These are phyloP conservation scores for Galerucella nymphaeae DNA, from an alignment of 2,888 invertebrate species.

Conservation along the genomic window DNA sequence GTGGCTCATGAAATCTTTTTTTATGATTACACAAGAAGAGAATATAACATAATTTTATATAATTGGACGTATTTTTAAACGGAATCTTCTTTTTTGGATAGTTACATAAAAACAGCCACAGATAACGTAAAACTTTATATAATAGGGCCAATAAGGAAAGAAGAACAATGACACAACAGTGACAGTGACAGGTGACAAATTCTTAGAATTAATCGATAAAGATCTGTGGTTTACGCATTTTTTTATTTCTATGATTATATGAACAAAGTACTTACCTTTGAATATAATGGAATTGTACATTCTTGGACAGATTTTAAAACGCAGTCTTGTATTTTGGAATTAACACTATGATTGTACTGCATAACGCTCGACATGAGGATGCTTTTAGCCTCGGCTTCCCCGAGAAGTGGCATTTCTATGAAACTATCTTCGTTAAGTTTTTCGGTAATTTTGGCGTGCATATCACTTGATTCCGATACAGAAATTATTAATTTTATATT, in stretches of 20 bases:
- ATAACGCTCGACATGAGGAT: conserved; percentile 69
- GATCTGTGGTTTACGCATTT: too few relatives aligned
- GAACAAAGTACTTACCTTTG: conserved; percentile 67
- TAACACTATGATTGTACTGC: conserved; percentile 72
- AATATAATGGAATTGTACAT: conserved; percentile 76
- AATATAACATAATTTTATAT: too few relatives aligned
- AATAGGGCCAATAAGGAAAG: too few relatives aligned
- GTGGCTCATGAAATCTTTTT: too few relatives aligned
- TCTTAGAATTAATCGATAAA: too few relatives aligned
- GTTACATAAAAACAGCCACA: too few relatives aligned
- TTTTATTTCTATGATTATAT: not conserved
- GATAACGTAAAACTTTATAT: too few relatives aligned
- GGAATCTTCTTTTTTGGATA: too few relatives aligned
- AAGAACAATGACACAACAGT: too few relatives aligned
- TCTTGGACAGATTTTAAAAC: conserved; percentile 71
- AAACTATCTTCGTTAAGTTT: conserved; percentile 58
- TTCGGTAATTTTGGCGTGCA: conserved; percentile 62
- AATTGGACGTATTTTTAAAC: too few relatives aligned
- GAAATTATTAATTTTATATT: conserved; percentile 83
- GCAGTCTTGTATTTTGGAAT: conserved; percentile 71
- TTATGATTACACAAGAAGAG: too few relatives aligned
- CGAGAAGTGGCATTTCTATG: conserved; percentile 67
- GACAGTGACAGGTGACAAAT: too few relatives aligned
- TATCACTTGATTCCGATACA: conserved; percentile 69
- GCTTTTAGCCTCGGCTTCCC: conserved; percentile 67